These are phyloP conservation scores for Diploptera punctata DNA, from an alignment of 2,888 invertebrate species.

Conservation along the genomic window DNA sequence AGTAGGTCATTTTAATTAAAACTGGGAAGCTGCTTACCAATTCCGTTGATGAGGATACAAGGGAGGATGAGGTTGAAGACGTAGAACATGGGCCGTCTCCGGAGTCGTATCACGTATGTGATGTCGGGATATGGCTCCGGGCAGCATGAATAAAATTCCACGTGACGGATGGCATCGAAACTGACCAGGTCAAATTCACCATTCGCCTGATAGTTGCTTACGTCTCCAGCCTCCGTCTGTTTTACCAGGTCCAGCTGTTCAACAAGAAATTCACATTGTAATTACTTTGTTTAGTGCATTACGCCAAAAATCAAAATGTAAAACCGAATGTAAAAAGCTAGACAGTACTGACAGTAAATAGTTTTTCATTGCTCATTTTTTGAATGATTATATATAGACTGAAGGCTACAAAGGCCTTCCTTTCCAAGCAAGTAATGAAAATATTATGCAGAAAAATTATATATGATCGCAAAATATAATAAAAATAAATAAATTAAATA, in stretches of 20 bases:
- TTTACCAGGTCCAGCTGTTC: constrained; percentile 74
- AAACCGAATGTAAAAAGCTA: no score
- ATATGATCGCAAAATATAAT: no score
- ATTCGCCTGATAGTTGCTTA: constrained; percentile 89
- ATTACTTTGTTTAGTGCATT: no score
- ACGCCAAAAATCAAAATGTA: no score
- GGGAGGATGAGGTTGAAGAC: constrained; percentile 87
- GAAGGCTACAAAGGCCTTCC: no score
- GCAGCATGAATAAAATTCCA: constrained; percentile 81
- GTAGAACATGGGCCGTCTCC: constrained; percentile 81
- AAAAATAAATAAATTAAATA: no score
- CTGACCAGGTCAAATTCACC: constrained; percentile 87
- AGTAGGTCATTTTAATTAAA: no score
- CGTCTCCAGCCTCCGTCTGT: constrained; percentile 82
- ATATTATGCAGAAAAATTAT: no score
- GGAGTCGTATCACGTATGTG: constrained; percentile 77
- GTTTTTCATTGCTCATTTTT: no score
- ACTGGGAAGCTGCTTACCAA: constrained; percentile 63
- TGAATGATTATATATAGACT: no score
- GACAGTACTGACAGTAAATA: no score
- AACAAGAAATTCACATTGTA: neutral
- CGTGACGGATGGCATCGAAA: constrained; percentile 74
- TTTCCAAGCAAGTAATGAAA: no score
- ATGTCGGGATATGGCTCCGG: constrained; percentile 85
- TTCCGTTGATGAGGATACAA: constrained; percentile 83